Base-by-base conservation (phyloP, 2,797 vertebrate species). In the Leptatherina wallacei region DNA sequence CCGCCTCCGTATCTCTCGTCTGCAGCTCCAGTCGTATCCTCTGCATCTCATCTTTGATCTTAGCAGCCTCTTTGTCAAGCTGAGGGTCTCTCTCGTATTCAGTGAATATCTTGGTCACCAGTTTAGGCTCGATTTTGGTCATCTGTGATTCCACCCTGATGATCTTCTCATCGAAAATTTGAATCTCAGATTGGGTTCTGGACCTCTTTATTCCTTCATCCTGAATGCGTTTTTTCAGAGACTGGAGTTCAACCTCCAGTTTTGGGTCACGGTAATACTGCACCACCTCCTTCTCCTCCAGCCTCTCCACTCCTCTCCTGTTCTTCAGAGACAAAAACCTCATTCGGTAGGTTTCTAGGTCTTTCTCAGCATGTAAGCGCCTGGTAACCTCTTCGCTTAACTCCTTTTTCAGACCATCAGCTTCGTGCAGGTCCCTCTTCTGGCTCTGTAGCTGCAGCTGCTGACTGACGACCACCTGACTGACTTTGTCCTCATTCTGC, bases 261-360 rank as follows among this genome's bases (percentile, higher is more conserved):
- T 95, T 95, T 6, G 96, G 95, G 74, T 99, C 96, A 30, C 96
- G 95, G 86, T 96, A 98, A 80, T 98, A 96, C 54, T 97, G 93
- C 65, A 98, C 94, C 27, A 97, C 94, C 77, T 99, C 98, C 80
- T 94, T 98, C 89, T 99, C 98, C 89, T 99, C 96, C 74, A 96
- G 73, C 85, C 96, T 94, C 88, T 98, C 97, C 84, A 97, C 86
- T 0, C 97, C 97, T 88, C 92, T 93, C 75, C 97, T 95, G 40
- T 85, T 96, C 90, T 93, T 97, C 73, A 99, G 90, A 69, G 94
- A 94, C 55, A 97, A 58, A 77, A 97, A 88, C 71, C 93, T 95
- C 56, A 63, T 93, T 73, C 94, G 94, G 73, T 93, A 96, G 2
- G 89, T 88, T 22, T 96, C 94, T 70, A 99, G 87, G 38, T 96